Base-by-base conservation (phyloP, 2,888 invertebrate species). In the Eudasyphora cyanicolor region DNA sequence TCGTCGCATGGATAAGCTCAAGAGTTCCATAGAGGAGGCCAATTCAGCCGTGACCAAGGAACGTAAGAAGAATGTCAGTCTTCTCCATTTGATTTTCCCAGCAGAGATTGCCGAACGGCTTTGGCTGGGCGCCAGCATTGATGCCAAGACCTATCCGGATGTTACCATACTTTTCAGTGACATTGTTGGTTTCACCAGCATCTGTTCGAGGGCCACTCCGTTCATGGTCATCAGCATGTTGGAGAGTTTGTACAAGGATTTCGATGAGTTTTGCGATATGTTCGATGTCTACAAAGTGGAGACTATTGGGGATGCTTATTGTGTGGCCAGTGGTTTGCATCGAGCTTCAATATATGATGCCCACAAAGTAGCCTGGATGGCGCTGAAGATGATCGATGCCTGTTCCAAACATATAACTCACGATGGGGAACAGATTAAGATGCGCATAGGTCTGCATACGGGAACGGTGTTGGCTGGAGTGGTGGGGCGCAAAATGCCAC, bases 211-310 rank as follows among this genome's bases (percentile, higher is more conserved):
- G 0, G 97, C 98, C 21, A 98, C 98, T 0, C 98, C 98, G 0
- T 97, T 98, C 95, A 97, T 97, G 97, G 97, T 98, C 62, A 98
- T 98, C 88, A 97, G 95, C 88, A 98, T 98, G 98, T 93, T 98
- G 69, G 97, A 98, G 90, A 95, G 96, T 87, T 93, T 98, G 67
- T 98, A 98, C 93, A 97, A 97, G 89, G 96, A 97, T 88, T 98
- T 98, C 89, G 98, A 98, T 91, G 95, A 95, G 57, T 98, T 96
- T 92, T 98, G 98, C 90, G 98, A 97, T 86, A 95, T 96, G 87
- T 94, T 98, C 54, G 98, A 98, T 90, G 97, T 98, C 29, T 98
- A 98, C 92, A 98, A 98, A 95, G 98, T 98, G 87, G 98, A 98
- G 92, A 98, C 98, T 6, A 98, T 98, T 87, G 98, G 98, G 0